These are phyloP conservation scores for Berghia stephanieae DNA, from an alignment of 1,140 invertebrate species.

Conservation along the genomic window DNA sequence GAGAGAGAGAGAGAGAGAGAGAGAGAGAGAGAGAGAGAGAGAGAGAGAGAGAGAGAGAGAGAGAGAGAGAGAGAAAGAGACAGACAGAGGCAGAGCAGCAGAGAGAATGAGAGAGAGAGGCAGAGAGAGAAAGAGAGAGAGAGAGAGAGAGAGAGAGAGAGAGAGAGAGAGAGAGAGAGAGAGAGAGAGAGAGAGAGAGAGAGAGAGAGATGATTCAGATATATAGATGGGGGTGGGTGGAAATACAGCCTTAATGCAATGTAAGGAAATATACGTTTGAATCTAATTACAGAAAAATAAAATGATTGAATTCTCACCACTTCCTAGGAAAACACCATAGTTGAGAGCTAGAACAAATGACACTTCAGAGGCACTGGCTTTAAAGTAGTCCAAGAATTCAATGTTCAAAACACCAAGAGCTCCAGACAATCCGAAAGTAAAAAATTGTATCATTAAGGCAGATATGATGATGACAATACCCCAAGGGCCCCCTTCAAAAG, in stretches of 20 bases:
- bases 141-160: slow-evolving; percentile 13
- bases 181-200: background rate
- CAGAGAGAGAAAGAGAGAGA: background rate
- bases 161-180: slow-evolving; percentile 16
- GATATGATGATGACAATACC: slow-evolving; percentile 42
- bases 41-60: background rate
- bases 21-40: slow-evolving; percentile 6
- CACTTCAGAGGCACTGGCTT: slow-evolving; percentile 28
- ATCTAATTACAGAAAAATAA: too few species aligned
- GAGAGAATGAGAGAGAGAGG: background rate
- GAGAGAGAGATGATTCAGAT: background rate
- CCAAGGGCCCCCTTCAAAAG: slow-evolving; percentile 43
- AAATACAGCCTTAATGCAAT: too few species aligned
- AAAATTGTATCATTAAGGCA: slow-evolving; percentile 50
- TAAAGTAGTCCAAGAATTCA: slow-evolving; percentile 42
- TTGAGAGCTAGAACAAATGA: too few species aligned
- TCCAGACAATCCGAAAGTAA: slow-evolving; percentile 41
- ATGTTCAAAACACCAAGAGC: slow-evolving; percentile 50
- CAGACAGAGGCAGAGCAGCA: background rate
- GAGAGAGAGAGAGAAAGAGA: slow-evolving; percentile 3
- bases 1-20: slow-evolving; percentile 14
- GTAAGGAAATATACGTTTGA: too few species aligned
- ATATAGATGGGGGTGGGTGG: background rate
- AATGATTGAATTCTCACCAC: too few species aligned
- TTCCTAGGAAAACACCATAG: too few species aligned